phyloP scores from a whole-genome alignment of 2,797 vertebrate genomes.

The Micrastur ruficollis region DNA sequence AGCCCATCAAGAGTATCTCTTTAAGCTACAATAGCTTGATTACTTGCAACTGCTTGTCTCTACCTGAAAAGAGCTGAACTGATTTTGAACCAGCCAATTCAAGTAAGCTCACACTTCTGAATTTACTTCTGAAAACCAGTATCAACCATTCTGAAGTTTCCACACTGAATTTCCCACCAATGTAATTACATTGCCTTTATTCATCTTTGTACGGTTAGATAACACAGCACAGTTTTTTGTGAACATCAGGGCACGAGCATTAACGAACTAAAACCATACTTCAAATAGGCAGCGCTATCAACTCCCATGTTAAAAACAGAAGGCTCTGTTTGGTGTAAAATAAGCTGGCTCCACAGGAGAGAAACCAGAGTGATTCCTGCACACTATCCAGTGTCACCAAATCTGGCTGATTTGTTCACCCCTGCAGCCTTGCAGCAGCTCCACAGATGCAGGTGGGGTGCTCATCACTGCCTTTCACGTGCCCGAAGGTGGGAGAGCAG shows the following conservation, averaged over 20 bases:
- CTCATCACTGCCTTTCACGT: fast-evolving
- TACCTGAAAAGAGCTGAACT: constrained; percentile 16
- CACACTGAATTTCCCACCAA: not conserved
- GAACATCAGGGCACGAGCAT: not conserved
- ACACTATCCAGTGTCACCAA: not conserved
- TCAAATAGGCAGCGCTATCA: not conserved
- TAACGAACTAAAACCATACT: not conserved
- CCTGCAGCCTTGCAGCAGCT: not conserved
- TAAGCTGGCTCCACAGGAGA: not conserved
- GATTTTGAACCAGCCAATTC: not conserved
- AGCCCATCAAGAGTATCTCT: constrained; percentile 42
- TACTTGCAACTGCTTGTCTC: constrained; percentile 2
- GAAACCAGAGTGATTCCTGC: not conserved
- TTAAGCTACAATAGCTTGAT: constrained; percentile 25
- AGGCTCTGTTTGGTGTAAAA: not conserved
- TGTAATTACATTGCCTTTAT: not conserved
- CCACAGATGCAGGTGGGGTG: not conserved
- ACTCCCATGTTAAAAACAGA: not conserved
- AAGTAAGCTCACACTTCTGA: not conserved
- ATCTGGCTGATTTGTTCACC: not conserved
- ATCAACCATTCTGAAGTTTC: not conserved
- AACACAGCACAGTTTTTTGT: not conserved
- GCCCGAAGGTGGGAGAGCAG: fast-evolving
- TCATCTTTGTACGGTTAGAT: not conserved
- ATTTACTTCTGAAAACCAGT: not conserved